phyloP scores from a whole-genome alignment of 2,888 invertebrate genomes.

The Epiblema foenella region DNA sequence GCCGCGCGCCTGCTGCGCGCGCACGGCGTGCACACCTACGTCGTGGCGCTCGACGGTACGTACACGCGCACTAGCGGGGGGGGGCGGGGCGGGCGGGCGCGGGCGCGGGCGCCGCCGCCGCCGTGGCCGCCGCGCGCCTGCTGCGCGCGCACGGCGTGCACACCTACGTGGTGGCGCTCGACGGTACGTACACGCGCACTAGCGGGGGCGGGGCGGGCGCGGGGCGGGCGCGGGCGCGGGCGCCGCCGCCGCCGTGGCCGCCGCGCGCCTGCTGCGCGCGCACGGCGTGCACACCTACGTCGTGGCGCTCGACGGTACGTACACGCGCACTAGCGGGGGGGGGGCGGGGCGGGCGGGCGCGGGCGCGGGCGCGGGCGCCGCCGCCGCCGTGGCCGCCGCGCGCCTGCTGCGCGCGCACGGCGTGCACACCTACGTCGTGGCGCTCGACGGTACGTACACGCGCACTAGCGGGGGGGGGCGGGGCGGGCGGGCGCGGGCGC shows the following conservation, averaged over 20 bases:
- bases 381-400: slow-evolving; percentile 88
- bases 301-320: slow-evolving; percentile 2
- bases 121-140: slow-evolving; percentile 91
- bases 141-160: slow-evolving; percentile 90
- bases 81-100: no score
- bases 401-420: slow-evolving; percentile 94
- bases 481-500: slow-evolving; percentile 88
- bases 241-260: slow-evolving; percentile 85
- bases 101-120: slow-evolving; percentile 63
- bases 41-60: slow-evolving; percentile 6
- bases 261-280: slow-evolving; percentile 91
- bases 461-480: slow-evolving; percentile 93
- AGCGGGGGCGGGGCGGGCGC: slow-evolving; percentile 90
- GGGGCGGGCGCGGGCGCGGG: slow-evolving; percentile 84
- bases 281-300: slow-evolving; percentile 86
- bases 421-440: slow-evolving; percentile 63
- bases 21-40: slow-evolving; percentile 86
- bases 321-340: slow-evolving; percentile 94
- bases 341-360: slow-evolving; percentile 86
- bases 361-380: slow-evolving; percentile 83
- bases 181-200: slow-evolving; percentile 88
- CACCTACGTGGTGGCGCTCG: slow-evolving; percentile 55
- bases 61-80: no score
- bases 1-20: slow-evolving; percentile 92
- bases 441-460: slow-evolving; percentile 52